Evolutionary conservation across 30 jellyfish, hydroid and myxozoan species (phyloP).

Genomic region (Hydra vulgaris): DNA sequence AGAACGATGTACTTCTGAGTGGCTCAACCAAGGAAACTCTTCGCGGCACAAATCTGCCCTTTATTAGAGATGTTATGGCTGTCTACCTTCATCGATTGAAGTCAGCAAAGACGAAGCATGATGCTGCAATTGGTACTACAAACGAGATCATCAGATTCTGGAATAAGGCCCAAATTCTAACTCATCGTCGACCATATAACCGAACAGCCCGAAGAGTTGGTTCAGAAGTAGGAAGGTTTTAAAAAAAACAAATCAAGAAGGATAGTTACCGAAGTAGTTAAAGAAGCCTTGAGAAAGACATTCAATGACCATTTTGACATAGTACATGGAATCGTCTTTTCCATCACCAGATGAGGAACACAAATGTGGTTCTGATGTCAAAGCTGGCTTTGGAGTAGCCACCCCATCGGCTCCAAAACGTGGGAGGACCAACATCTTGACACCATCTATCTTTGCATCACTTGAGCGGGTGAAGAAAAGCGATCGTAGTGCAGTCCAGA

Average conservation of each 20-base stretch:
- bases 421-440: background rate
- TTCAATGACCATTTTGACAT: background rate
- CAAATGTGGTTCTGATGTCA: background rate
- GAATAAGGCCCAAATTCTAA: background rate
- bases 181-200: background rate
- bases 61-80: background rate
- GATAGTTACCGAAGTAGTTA: background rate
- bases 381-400: slow-evolving; percentile 6
- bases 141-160: background rate
- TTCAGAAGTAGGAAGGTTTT: background rate
- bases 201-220: background rate
- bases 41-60: background rate
- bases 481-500: background rate
- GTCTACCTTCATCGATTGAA: background rate
- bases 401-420: background rate
- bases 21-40: background rate
- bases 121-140: background rate
- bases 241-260: background rate
- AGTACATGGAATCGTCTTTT: background rate
- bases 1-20: background rate
- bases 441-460: background rate
- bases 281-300: background rate
- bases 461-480: background rate
- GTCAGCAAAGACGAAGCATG: background rate
- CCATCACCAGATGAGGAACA: background rate